Evolutionary conservation across 2,888 invertebrate genomes (phyloP).

Genomic region (Hermaeophaga mercurialis): DNA sequence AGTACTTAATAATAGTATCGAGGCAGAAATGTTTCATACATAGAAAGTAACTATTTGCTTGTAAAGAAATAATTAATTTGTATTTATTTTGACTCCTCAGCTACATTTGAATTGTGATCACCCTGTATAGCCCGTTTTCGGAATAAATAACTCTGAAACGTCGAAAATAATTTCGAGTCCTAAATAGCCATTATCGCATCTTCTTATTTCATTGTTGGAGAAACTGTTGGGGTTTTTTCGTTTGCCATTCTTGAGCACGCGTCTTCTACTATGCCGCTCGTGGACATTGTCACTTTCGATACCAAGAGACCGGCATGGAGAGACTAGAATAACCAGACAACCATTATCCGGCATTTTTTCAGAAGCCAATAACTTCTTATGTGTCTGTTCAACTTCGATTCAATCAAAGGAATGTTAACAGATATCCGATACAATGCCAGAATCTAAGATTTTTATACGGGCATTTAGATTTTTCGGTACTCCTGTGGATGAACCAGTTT

Average conservation of each 20-base stretch:
- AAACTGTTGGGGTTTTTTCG: slow-evolving; percentile 31
- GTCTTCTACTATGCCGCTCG: slow-evolving; percentile 36
- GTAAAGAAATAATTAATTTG: too few species aligned
- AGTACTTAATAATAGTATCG: too few species aligned
- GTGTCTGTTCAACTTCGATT: slow-evolving; percentile 48
- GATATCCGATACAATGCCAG: slow-evolving; percentile 44
- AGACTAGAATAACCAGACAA: slow-evolving; percentile 49
- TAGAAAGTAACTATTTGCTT: too few species aligned
- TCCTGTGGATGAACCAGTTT: slow-evolving; percentile 4
- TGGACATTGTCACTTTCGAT: slow-evolving; percentile 46
- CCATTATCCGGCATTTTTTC: slow-evolving; percentile 51
- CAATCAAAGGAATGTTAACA: slow-evolving; percentile 46
- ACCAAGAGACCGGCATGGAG: slow-evolving; percentile 38
- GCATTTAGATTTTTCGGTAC: slow-evolving; percentile 28
- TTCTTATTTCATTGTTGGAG: slow-evolving; percentile 32
- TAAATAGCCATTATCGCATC: slow-evolving; percentile 29
- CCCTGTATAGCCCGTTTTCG: slow-evolving; percentile 23
- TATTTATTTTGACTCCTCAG: too few species aligned
- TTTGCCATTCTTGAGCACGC: slow-evolving; percentile 29
- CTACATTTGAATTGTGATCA: background rate
- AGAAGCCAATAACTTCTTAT: slow-evolving; percentile 50
- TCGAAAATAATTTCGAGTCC: slow-evolving; percentile 30
- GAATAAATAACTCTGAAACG: slow-evolving; percentile 28
- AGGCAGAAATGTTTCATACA: too few species aligned
- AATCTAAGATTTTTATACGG: slow-evolving; percentile 33